phyloP scores from a whole-genome alignment of 2,113 vertebrate species.

The Limnothrissa miodon region DNA sequence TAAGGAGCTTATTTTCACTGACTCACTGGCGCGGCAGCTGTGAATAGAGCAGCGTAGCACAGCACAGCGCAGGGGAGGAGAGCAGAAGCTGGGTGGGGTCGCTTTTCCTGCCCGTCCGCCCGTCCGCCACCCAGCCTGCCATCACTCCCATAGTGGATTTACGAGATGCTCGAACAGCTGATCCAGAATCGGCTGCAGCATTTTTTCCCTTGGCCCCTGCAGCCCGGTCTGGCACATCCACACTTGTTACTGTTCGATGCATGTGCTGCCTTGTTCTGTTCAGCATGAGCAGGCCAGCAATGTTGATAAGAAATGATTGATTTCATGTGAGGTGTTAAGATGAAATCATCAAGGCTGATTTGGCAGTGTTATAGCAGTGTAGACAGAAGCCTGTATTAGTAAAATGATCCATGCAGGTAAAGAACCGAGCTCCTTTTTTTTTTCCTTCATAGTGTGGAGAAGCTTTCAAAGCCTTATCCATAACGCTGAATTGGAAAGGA shows the following conservation, averaged over 20 bases:
- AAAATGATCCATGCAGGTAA: not conserved
- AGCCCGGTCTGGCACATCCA: not conserved
- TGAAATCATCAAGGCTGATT: no score
- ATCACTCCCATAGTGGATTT: not conserved
- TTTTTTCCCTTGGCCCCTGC: not conserved
- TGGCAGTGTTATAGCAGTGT: not conserved
- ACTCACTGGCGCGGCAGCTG: slow-evolving; percentile 11
- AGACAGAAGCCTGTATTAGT: not conserved
- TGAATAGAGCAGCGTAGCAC: not conserved
- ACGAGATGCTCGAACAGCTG: not conserved
- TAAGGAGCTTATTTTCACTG: slow-evolving; percentile 20
- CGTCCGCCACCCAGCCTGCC: not conserved
- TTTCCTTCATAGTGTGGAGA: not conserved
- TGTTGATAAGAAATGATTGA: not conserved
- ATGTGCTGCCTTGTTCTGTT: not conserved
- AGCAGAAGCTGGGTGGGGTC: not conserved
- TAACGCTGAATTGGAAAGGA: not conserved
- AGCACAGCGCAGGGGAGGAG: not conserved
- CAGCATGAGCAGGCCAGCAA: not conserved
- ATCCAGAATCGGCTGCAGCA: not conserved
- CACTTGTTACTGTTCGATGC: not conserved
- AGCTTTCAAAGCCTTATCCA: not conserved
- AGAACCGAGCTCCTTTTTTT: not conserved
- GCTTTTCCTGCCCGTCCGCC: not conserved
- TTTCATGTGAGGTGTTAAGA: not conserved